These are phyloP conservation scores for Cryptocephalus moraei DNA, from an alignment of 2,888 invertebrate species.

Conservation along the genomic window DNA sequence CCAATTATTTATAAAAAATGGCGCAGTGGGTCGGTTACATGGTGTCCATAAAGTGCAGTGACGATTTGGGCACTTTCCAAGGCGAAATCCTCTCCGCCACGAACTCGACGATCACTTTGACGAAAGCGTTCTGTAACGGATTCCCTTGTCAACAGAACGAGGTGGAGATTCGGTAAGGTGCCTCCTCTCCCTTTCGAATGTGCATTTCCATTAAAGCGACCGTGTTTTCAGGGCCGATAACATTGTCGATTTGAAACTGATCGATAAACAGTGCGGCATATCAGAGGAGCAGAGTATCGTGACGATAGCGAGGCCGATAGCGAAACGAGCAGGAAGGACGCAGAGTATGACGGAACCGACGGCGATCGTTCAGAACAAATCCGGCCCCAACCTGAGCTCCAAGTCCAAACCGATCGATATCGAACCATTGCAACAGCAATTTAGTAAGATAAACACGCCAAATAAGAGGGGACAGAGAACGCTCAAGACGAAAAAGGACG, in stretches of 20 bases:
- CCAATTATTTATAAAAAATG: conserved; percentile 33
- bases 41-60: conserved; percentile 74
- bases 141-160: conserved; percentile 43
- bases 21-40: conserved; percentile 65
- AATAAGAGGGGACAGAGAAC: conserved; percentile 44
- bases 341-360: conserved; percentile 32
- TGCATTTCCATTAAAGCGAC: no score
- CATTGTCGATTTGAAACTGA: conserved; percentile 61
- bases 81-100: conserved; percentile 67
- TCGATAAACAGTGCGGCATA: conserved; percentile 48
- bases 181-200: neutral
- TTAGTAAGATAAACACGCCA: conserved; percentile 35
- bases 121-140: conserved; percentile 77
- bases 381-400: conserved; percentile 10
- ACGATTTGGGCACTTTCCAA: conserved; percentile 70
- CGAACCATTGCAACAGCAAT: conserved; percentile 12
- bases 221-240: conserved; percentile 14
- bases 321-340: conserved; percentile 42
- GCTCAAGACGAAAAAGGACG: conserved; percentile 46
- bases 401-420: conserved; percentile 37
- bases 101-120: conserved; percentile 59
- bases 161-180: conserved; percentile 49
- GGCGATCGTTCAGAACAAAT: conserved; percentile 9
- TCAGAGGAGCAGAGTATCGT: conserved; percentile 37
- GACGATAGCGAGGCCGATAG: conserved; percentile 45